These are phyloP conservation scores for Cavia porcellus DNA, from an alignment of 2,113 vertebrate genomes.

Conservation along the genomic window DNA sequence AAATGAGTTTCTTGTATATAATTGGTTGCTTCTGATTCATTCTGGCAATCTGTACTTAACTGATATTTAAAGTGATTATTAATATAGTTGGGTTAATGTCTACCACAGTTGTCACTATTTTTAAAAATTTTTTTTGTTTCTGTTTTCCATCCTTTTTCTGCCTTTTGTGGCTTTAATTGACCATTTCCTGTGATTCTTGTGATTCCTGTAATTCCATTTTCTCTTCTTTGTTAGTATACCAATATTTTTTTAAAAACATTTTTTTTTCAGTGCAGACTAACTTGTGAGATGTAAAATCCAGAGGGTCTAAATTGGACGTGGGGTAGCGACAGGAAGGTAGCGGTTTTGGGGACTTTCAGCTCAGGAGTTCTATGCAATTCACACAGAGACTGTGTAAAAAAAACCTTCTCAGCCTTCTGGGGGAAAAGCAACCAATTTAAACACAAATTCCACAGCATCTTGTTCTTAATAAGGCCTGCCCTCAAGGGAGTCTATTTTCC, in stretches of 20 bases:
- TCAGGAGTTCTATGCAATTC: not conserved
- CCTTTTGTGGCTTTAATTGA: not conserved
- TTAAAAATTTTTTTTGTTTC: not conserved
- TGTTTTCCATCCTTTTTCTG: not conserved
- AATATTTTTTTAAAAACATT: not conserved
- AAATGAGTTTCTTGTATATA: not conserved
- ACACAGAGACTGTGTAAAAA: not conserved
- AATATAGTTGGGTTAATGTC: not conserved
- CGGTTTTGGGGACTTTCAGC: not conserved
- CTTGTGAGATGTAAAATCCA: not conserved
- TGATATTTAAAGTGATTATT: not conserved
- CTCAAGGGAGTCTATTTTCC: constrained; percentile 8
- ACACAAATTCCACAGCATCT: not conserved
- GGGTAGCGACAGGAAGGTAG: not conserved
- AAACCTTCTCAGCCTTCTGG: not conserved
- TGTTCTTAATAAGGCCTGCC: not conserved
- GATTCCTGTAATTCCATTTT: not conserved
- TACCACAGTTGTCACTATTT: not conserved
- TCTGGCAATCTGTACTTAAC: not conserved
- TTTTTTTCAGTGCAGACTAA: not conserved
- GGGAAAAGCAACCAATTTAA: not conserved
- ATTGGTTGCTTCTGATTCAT: not conserved
- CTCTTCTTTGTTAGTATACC: not conserved
- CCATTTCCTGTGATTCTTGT: not conserved
- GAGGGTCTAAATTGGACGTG: too few species aligned